phyloP scores from a whole-genome alignment of 2,113 vertebrate genomes.

The Coptodon bakossiorum region DNA sequence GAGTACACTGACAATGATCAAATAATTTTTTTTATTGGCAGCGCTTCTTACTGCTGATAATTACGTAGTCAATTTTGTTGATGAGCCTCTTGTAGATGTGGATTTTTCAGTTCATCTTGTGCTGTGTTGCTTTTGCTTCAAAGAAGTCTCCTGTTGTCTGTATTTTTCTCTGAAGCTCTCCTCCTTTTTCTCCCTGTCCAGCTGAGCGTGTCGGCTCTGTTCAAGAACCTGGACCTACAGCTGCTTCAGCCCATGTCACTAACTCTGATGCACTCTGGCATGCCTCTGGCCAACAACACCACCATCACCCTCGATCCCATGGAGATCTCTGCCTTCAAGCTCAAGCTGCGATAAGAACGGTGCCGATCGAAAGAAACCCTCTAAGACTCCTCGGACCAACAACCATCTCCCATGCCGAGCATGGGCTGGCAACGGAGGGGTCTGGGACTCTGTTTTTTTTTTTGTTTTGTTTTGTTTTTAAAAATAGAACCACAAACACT shows the following conservation, averaged over 20 bases:
- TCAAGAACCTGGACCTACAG: slow-evolving; percentile 80
- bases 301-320: slow-evolving; percentile 84
- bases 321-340: slow-evolving; percentile 88
- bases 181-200: slow-evolving; percentile 31
- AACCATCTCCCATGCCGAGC: background rate
- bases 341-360: slow-evolving; percentile 80
- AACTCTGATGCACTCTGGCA: slow-evolving; percentile 83
- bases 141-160: background rate
- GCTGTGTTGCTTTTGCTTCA: background rate
- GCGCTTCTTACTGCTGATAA: background rate
- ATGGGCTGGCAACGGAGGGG: background rate
- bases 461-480: background rate
- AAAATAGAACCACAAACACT: slow-evolving; percentile 23
- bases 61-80: background rate
- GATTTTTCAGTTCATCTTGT: background rate
- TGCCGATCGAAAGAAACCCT: background rate
- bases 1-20: background rate
- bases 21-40: background rate
- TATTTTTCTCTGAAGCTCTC: background rate
- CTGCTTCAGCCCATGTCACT: slow-evolving; percentile 87
- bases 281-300: slow-evolving; percentile 78
- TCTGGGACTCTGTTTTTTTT: background rate
- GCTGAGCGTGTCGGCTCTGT: slow-evolving; percentile 81
- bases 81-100: background rate
- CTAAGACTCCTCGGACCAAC: slow-evolving; percentile 30